These are phyloP conservation scores for Lepilemur ruficaudatus DNA, from an alignment of 2,797 vertebrate genomes.

Conservation along the genomic window DNA sequence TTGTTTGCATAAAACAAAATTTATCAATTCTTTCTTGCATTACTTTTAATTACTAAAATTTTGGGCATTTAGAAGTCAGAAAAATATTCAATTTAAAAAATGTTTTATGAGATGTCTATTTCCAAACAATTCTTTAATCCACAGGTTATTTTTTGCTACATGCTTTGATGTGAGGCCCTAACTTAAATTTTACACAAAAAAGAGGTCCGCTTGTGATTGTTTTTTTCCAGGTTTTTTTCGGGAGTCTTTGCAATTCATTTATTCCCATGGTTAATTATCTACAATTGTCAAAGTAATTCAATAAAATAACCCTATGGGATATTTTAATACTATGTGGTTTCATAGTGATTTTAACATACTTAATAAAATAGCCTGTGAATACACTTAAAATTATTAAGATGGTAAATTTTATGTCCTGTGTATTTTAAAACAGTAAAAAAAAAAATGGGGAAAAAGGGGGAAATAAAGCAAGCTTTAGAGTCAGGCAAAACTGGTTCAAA, in stretches of 20 bases:
- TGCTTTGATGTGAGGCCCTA: background rate
- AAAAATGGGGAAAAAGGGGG: background rate
- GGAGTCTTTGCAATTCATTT: background rate
- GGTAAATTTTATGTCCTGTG: background rate
- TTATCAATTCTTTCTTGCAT: background rate
- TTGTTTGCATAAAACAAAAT: background rate
- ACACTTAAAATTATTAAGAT: background rate
- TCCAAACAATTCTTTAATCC: background rate
- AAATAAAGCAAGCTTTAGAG: background rate
- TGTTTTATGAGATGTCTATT: background rate
- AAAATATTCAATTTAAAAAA: background rate
- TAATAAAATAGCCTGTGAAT: background rate
- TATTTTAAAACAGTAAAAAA: background rate
- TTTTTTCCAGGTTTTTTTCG: background rate
- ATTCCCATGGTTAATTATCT: background rate
- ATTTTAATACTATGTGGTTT: background rate
- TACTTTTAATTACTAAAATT: background rate
- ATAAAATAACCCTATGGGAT: background rate
- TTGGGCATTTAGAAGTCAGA: background rate
- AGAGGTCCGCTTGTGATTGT: background rate
- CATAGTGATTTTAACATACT: background rate
- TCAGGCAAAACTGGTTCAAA: background rate
- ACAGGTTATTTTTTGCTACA: background rate
- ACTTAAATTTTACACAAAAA: background rate
- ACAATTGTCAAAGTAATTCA: background rate